phyloP scores from a whole-genome alignment of 2,113 vertebrate species.

The Pristiophorus japonicus region DNA sequence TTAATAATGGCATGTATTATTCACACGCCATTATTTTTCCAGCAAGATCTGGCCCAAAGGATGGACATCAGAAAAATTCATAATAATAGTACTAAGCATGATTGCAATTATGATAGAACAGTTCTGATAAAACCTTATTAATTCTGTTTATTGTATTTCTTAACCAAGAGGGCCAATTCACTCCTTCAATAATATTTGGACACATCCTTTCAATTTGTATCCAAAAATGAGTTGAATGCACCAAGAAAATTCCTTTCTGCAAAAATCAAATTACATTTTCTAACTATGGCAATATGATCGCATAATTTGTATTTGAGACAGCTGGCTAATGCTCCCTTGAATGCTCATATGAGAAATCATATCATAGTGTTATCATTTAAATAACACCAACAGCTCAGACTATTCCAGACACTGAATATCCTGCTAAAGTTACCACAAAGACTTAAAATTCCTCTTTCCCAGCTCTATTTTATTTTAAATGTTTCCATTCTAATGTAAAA shows the following conservation, averaged over 20 bases:
- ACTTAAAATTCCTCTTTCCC: too few relatives aligned
- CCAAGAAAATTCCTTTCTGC: neutral
- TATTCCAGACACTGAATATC: neutral
- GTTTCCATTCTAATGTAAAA: too few relatives aligned
- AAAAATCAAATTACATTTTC: neutral
- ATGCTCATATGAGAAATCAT: neutral
- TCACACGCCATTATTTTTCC: neutral
- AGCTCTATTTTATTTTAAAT: too few relatives aligned
- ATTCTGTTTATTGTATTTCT: neutral
- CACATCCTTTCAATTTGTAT: neutral
- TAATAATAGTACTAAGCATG: neutral
- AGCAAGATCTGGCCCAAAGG: neutral
- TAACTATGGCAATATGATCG: neutral
- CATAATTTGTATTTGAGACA: neutral
- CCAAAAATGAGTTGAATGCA: neutral
- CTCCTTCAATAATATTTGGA: neutral
- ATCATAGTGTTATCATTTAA: neutral
- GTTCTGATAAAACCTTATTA: neutral
- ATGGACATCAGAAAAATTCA: neutral
- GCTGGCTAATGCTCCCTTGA: neutral
- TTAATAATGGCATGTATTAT: neutral
- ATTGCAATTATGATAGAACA: neutral
- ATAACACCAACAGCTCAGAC: neutral
- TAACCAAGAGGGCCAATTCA: neutral
- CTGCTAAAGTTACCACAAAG: neutral